These are phyloP conservation scores for Pocillopora verrucosa DNA, from an alignment of 64 coral and sea anemone species.

Conservation along the genomic window DNA sequence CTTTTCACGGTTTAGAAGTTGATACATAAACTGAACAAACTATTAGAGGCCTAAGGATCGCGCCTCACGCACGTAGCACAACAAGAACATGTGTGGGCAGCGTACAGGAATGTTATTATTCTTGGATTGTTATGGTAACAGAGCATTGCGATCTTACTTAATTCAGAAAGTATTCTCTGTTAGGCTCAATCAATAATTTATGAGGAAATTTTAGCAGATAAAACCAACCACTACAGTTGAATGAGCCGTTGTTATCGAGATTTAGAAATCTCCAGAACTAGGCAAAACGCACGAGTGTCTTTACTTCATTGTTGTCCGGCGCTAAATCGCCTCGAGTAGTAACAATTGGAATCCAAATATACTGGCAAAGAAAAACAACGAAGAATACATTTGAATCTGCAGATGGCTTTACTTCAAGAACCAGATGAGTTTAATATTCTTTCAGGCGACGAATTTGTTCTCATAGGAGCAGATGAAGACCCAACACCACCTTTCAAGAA, in stretches of 20 bases:
- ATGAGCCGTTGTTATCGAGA: not conserved
- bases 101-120: not conserved
- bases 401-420: constrained; percentile 8
- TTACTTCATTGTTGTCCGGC: not conserved
- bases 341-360: not conserved
- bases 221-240: not conserved
- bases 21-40: too few relatives aligned
- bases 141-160: not conserved
- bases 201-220: constrained; percentile 14
- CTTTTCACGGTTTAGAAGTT: too few relatives aligned
- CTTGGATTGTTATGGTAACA: not conserved
- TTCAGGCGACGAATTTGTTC: constrained; percentile 36
- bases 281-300: not conserved
- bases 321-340: not conserved
- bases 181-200: constrained; percentile 14
- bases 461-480: constrained; percentile 15
- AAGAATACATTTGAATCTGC: not conserved
- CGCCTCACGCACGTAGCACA: not conserved
- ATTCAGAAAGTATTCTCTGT: not conserved
- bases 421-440: constrained; percentile 35
- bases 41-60: too few relatives aligned
- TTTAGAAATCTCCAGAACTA: constrained; percentile 20
- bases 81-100: not conserved
- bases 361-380: not conserved
- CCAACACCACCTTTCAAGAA: constrained; percentile 20